These are phyloP conservation scores for Urosaurus nigricauda DNA, from an alignment of 2,797 vertebrate species.

Conservation along the genomic window DNA sequence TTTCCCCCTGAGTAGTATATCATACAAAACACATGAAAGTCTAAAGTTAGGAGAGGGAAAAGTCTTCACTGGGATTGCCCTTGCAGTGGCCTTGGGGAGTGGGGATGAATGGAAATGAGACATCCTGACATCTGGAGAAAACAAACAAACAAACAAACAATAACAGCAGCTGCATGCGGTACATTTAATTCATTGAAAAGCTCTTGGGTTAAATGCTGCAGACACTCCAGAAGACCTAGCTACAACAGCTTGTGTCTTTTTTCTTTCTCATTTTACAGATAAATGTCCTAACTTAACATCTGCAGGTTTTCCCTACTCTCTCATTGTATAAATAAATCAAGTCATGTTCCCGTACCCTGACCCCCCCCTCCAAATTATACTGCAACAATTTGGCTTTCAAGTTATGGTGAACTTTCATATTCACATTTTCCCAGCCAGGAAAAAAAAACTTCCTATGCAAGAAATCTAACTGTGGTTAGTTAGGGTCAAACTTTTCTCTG, in stretches of 20 bases:
- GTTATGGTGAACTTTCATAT: neutral
- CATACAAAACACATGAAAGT: fast-evolving
- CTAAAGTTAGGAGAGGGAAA: constrained; percentile 52
- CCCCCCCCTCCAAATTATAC: neutral
- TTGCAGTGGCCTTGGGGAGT: constrained; percentile 62
- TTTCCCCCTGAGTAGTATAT: neutral
- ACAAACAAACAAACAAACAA: constrained; percentile 58
- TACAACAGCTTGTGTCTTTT: neutral
- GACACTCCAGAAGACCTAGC: neutral
- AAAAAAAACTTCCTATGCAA: neutral
- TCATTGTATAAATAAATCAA: neutral
- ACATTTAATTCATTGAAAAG: constrained; percentile 65
- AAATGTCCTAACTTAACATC: neutral
- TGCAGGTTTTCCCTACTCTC: neutral
- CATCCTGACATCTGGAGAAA: constrained; percentile 71
- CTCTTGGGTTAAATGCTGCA: constrained; percentile 28
- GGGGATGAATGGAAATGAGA: constrained; percentile 64
- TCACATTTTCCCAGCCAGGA: neutral
- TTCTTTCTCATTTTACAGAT: neutral
- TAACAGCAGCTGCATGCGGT: constrained; percentile 5
- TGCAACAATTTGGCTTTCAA: neutral
- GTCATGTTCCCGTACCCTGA: neutral
- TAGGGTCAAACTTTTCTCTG: neutral
- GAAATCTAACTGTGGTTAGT: neutral
- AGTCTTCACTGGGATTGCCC: constrained; percentile 54